Evolutionary conservation across 2,113 vertebrate species (phyloP).

Genomic region (Siphamia tubifer): DNA sequence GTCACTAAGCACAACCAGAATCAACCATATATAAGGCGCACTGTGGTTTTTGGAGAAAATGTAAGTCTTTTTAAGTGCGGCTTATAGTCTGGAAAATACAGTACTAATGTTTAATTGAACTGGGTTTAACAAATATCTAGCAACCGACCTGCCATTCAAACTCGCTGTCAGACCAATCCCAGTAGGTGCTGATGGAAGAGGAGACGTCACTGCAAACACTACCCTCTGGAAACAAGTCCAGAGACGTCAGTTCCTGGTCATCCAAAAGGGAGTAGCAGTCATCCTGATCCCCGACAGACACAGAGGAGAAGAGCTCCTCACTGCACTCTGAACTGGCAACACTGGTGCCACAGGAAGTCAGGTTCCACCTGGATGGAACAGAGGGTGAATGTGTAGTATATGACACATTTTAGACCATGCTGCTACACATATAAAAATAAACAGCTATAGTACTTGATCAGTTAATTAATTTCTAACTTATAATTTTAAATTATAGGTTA

Average conservation of each 20-base stretch:
- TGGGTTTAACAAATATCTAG: neutral
- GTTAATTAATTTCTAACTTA: too few relatives aligned
- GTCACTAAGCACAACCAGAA: too few relatives aligned
- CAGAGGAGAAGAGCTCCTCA: conserved; percentile 95
- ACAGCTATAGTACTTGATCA: too few relatives aligned
- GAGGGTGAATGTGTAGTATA: neutral
- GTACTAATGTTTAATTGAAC: neutral
- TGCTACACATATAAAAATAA: too few relatives aligned
- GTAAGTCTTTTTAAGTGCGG: too few relatives aligned
- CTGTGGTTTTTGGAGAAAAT: too few relatives aligned
- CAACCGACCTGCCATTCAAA: conserved; percentile 97
- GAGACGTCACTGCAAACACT: conserved; percentile 99
- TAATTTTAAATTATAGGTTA: too few relatives aligned
- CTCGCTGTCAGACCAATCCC: conserved; percentile 99
- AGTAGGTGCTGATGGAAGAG: conserved; percentile 98
- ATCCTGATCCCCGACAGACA: conserved; percentile 96
- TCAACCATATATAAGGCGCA: too few relatives aligned
- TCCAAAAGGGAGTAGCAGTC: conserved; percentile 96
- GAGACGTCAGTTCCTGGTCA: conserved; percentile 95
- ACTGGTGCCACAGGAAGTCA: conserved; percentile 96
- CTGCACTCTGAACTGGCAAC: conserved; percentile 98
- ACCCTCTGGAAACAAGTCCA: conserved; percentile 96
- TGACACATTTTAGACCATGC: too few relatives aligned
- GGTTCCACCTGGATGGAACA: conserved; percentile 87
- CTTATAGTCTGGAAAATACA: too few relatives aligned